Base-by-base conservation (phyloP, 2,113 vertebrate genomes). In the Monopterus albus region DNA sequence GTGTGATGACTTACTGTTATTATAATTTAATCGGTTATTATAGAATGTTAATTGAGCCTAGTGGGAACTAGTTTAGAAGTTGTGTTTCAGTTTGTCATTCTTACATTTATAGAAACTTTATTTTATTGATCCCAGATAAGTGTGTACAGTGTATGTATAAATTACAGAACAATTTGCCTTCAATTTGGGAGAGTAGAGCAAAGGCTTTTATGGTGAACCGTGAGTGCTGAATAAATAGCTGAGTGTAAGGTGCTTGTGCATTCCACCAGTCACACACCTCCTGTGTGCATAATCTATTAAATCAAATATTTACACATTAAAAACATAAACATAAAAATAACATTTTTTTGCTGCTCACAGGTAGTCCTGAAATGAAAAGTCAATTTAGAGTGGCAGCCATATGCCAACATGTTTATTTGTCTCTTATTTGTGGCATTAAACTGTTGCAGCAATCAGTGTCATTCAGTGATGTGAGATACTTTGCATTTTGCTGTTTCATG, bases 401-500 rank as follows among this genome's bases (percentile, higher is more conserved):
- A 7, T 50, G 20, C 28, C 33, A 67, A 39, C 0, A n/a, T 36
- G 53, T 62, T 64, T 35, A 51, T 60, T 46, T 51, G 35, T 7
- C 25, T 25, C 51, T 23, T 31, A 65, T 40, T 15, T 50, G 46
- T 31, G 8, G 31, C 56, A 47, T 51, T 53, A 36, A 50, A 14
- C 62, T 43, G 60, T 31, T 43, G 56, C 13, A 57, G 53, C 21
- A 47, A 74, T 74, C 67, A 50, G 2, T 68, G 59, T 72, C 65
- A 58, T 58, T 72, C 74, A 55, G 66, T 17, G 38, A 71, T 65
- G 67, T 31, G 7, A 64, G 64, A 43, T 72, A 38, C 59, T 71
- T 56, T 58, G 58, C 67, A 59, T 78, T 60, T 59, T 53, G 59
- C 59, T 52, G 61, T 46, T 73, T 72, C 46, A 61, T 74, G 53